Evolutionary conservation across 92 coral and sea anemone species (phyloP).

Genomic region (Epizoanthus scotinus): DNA sequence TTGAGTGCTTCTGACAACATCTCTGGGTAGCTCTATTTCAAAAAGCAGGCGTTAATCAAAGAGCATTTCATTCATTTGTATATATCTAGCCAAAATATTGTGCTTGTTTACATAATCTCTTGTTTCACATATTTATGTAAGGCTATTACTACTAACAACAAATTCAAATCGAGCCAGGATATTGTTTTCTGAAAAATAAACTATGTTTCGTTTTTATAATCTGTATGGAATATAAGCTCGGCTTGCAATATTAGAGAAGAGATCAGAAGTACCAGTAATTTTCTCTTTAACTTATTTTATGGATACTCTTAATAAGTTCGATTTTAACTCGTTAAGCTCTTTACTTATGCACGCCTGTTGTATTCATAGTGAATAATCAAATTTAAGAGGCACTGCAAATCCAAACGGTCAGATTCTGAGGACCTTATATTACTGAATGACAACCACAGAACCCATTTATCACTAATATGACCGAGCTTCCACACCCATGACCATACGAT

Average conservation of each 20-base stretch:
- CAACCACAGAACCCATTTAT: not conserved
- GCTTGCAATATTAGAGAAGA: not conserved
- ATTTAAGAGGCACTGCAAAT: conserved; percentile 16
- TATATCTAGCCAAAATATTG: no score
- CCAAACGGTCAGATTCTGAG: conserved; percentile 6
- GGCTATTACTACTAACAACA: no score
- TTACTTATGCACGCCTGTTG: conserved; percentile 19
- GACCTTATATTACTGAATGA: conserved; percentile 2
- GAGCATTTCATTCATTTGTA: no score
- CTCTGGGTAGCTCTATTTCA: no score
- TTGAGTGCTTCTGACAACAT: no score
- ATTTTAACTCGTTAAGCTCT: conserved; percentile 8
- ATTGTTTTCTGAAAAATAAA: no score
- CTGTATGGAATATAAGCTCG: not conserved
- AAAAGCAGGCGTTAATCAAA: no score
- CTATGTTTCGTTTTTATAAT: no score
- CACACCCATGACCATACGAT: not conserved
- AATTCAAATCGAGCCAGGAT: no score
- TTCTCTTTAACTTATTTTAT: conserved; percentile 25
- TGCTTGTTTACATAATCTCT: no score
- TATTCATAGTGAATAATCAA: not conserved
- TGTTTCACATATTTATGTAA: no score
- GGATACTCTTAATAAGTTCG: conserved; percentile 7
- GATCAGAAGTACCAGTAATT: not conserved
- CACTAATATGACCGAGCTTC: not conserved